A percentile compares a stretch with the other conserved stretches of the same genome.
phyloP scores from a whole-genome alignment of 92 coral and sea anemone species.

The Parazoanthus atlanticus region DNA sequence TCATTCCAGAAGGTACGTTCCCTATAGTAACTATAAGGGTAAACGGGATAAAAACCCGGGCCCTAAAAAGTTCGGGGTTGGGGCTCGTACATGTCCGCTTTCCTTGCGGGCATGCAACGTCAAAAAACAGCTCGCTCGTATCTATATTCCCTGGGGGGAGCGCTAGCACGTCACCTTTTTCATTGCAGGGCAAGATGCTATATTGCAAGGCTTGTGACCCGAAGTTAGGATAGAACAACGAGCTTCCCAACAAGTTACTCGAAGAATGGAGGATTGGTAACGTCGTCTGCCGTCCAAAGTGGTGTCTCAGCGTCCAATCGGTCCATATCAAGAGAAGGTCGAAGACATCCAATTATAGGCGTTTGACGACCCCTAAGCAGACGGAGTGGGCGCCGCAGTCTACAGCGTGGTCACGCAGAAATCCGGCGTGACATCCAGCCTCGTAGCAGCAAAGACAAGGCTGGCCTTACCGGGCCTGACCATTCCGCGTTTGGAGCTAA shows the following conservation, averaged over 20 bases:
- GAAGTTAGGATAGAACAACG: neutral
- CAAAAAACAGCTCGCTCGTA: neutral
- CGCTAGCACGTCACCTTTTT: neutral
- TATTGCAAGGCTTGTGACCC: neutral
- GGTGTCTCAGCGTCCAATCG: neutral
- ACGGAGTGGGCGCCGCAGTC: neutral
- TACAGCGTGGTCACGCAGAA: neutral
- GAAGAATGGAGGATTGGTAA: neutral
- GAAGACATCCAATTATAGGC: neutral
- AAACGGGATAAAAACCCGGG: no score
- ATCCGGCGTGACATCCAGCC: neutral
- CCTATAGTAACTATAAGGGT: no score
- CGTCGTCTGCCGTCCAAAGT: neutral
- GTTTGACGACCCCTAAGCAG: neutral
- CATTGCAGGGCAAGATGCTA: neutral
- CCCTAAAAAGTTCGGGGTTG: no score
- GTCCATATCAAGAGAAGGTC: neutral
- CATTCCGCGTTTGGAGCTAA: neutral
- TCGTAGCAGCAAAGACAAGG: neutral
- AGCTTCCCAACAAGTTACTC: neutral
- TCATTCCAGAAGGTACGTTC: no score
- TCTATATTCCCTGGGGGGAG: neutral
- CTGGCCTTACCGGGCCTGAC: constrained; percentile 3
- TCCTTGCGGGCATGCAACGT: no score
- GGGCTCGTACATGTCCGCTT: no score